Percentiles rank a stretch among this genome's conserved stretches.
Conservation (phyloP, 2,797 vertebrate species). For the Pseudochaenichthys georgianus region DNA sequence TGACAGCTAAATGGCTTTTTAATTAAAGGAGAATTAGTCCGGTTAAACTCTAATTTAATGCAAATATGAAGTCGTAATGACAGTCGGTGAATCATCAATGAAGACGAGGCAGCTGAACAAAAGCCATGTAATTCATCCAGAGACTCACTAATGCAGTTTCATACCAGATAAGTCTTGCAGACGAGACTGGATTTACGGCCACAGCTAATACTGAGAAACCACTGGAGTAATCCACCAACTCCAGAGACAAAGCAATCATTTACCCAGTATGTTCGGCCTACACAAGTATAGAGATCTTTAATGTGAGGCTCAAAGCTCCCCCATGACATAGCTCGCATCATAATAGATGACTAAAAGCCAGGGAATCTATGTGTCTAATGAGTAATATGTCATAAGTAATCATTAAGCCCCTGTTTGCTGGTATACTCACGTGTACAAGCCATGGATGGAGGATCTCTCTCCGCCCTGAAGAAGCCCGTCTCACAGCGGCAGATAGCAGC, state of each 20-base stretch:
- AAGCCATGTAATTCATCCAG: constrained; percentile 75
- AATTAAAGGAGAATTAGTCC: constrained; percentile 96
- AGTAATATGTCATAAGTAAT: not conserved
- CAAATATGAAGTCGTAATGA: constrained; percentile 97
- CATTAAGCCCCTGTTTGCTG: not conserved
- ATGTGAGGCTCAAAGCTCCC: constrained; percentile 10
- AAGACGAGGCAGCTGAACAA: constrained; percentile 91
- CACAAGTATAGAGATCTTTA: constrained; percentile 26
- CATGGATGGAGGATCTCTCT: constrained; percentile 96
- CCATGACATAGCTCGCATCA: not conserved
- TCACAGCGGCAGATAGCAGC: constrained; percentile 92
- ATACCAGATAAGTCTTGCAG: constrained; percentile 65
- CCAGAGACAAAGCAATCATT: constrained; percentile 48
- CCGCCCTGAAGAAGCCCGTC: constrained; percentile 92
- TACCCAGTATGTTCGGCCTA: constrained; percentile 21
- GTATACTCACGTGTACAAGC: constrained; percentile 90
- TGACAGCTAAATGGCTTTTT: constrained; percentile 94
- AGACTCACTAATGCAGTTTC: constrained; percentile 71
- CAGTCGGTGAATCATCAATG: constrained; percentile 92
- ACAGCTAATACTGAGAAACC: constrained; percentile 38
- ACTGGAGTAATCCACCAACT: constrained; percentile 47
- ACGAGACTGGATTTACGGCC: constrained; percentile 53
- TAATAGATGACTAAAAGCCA: not conserved
- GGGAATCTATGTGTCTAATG: not conserved
- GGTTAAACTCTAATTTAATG: constrained; percentile 98